Percentiles rank a stretch among this genome's conserved stretches.
Evolutionary conservation across 2,888 invertebrate genomes (phyloP).

Genomic region (Dimorphilus gyrociliatus): DNA sequence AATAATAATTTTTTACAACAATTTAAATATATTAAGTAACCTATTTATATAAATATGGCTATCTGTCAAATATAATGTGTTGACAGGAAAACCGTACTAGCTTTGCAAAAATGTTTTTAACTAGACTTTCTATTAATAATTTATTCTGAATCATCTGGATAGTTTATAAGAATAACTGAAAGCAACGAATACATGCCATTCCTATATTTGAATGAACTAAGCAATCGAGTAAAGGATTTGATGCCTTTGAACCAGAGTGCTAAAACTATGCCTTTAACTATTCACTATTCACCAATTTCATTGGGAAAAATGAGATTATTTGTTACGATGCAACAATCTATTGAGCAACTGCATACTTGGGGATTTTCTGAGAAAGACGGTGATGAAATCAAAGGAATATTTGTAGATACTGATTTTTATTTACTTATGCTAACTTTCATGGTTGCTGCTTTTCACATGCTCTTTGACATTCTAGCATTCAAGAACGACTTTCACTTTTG

Average conservation of each 20-base stretch:
- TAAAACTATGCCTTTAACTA: constrained; percentile 48
- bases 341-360: constrained; percentile 25
- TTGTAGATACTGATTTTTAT: constrained; percentile 84
- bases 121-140: not conserved
- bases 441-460: constrained; percentile 56
- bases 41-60: too few species aligned
- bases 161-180: constrained; percentile 3
- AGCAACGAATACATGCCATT: constrained; percentile 54
- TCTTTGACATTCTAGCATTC: constrained; percentile 90
- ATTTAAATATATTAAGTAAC: too few species aligned
- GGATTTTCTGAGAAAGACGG: constrained; percentile 79
- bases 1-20: too few species aligned
- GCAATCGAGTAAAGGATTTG: constrained; percentile 59
- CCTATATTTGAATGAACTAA: constrained; percentile 62
- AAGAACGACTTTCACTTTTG: constrained; percentile 95
- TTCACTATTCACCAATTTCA: constrained; percentile 56
- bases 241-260: constrained; percentile 35
- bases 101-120: too few species aligned
- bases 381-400: constrained; percentile 88
- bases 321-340: constrained; percentile 30
- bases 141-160: not conserved
- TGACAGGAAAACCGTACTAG: too few species aligned
- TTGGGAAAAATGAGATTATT: constrained; percentile 49
- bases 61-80: too few species aligned
- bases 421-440: constrained; percentile 72